Percentiles rank a stretch among this genome's conserved stretches.
These are phyloP conservation scores for Myrmecobius fasciatus DNA, from an alignment of 2,113 vertebrate species.

Conservation along the genomic window DNA sequence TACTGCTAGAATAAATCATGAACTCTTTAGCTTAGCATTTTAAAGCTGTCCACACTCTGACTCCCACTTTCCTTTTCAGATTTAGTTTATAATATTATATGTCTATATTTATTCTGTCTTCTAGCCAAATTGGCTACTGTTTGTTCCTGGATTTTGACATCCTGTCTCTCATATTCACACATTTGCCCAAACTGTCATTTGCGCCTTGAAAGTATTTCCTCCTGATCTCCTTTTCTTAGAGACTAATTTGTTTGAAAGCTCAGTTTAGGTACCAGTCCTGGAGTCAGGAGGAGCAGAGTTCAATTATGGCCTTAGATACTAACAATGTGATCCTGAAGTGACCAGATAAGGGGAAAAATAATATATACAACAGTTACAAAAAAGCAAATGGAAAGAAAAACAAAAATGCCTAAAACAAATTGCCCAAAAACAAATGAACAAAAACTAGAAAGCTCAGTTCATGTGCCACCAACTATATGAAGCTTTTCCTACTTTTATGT, in stretches of 20 bases:
- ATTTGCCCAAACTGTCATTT: not conserved
- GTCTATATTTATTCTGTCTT: not conserved
- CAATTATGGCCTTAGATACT: not conserved
- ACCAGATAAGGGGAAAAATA: too few species aligned
- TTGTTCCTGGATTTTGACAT: not conserved
- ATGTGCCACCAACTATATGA: too few species aligned
- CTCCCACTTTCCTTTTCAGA: not conserved
- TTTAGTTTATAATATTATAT: not conserved
- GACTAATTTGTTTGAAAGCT: not conserved
- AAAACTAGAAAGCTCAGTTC: not conserved
- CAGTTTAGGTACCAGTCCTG: not conserved
- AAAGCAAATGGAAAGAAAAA: too few species aligned
- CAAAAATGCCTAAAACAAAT: too few species aligned
- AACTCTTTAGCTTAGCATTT: not conserved
- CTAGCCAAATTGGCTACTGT: not conserved
- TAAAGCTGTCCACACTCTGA: not conserved
- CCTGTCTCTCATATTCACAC: not conserved
- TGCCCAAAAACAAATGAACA: not conserved
- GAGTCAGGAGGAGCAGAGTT: not conserved
- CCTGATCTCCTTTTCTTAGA: too few species aligned
- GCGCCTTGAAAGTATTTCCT: not conserved
- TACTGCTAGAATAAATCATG: not conserved
- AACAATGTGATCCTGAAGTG: not conserved
- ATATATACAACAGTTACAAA: too few species aligned
- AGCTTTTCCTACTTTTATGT: not conserved